Percentiles rank a stretch among this genome's conserved stretches.
phyloP scores from a whole-genome alignment of 37 sponge, comb jelly and placozoan species.

The Halichondria panicea region DNA sequence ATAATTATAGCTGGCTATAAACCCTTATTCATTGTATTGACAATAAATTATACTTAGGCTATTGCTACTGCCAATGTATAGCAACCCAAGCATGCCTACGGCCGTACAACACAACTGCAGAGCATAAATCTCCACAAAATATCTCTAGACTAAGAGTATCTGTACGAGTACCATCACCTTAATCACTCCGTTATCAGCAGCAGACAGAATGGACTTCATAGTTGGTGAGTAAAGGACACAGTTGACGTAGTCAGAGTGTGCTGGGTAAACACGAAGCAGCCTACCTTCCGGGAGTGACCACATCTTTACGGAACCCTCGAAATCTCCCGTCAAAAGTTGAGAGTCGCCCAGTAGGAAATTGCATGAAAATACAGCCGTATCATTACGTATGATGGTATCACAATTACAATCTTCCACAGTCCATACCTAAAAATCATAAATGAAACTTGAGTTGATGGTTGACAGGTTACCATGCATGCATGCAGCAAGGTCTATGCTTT shows the following conservation, averaged over 20 bases:
- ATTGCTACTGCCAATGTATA: no score
- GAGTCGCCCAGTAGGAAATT: constrained; percentile 39
- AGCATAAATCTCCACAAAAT: no score
- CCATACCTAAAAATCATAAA: constrained; percentile 61
- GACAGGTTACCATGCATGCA: no score
- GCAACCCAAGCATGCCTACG: no score
- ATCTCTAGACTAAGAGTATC: no score
- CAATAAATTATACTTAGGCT: no score
- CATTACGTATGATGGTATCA: not conserved
- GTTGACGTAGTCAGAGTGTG: constrained; percentile 51
- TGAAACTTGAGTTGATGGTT: no score
- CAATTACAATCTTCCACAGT: not conserved
- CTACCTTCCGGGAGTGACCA: constrained; percentile 11
- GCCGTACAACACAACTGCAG: no score
- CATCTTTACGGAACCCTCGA: constrained; percentile 25
- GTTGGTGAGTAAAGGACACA: constrained; percentile 60
- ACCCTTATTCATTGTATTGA: no score
- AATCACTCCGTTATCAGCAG: constrained; percentile 54
- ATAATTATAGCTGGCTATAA: no score
- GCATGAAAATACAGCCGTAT: constrained; percentile 29
- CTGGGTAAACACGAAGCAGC: constrained; percentile 24
- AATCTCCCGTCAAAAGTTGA: constrained; percentile 32
- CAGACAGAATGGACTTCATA: constrained; percentile 38
- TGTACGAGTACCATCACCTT: no score
- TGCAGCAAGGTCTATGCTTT: no score